These are phyloP conservation scores for Sebastes taczanowskii DNA, from an alignment of 2,797 vertebrate genomes.

Conservation along the genomic window DNA sequence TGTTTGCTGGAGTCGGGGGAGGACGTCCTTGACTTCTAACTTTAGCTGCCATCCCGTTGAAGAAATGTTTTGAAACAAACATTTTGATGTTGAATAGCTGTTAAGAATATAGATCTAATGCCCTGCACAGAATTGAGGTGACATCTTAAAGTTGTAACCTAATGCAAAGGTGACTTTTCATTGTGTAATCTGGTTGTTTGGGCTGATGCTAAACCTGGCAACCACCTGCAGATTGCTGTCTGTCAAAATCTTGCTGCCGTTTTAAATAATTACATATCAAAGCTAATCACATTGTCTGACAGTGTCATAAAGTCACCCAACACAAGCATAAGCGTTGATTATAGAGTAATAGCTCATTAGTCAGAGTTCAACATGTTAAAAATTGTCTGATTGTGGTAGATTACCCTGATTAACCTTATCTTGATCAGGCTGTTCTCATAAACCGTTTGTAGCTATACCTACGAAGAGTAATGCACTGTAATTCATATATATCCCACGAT, in stretches of 20 bases:
- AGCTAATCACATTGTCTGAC: slow-evolving; percentile 8
- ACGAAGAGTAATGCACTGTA: too few species aligned
- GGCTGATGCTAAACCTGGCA: slow-evolving; percentile 9
- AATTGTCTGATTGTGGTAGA: neutral
- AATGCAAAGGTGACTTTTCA: neutral
- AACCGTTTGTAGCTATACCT: too few species aligned
- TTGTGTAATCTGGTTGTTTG: neutral
- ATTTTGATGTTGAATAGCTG: neutral
- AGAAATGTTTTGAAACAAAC: neutral
- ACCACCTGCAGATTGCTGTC: slow-evolving; percentile 7
- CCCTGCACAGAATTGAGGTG: neutral
- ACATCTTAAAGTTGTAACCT: neutral
- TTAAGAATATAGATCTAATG: neutral
- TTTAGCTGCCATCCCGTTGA: neutral
- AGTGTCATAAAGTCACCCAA: slow-evolving; percentile 3
- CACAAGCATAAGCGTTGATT: neutral
- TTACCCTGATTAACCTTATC: neutral
- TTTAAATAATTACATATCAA: slow-evolving; percentile 1
- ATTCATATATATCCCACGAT: too few species aligned
- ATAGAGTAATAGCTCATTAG: neutral
- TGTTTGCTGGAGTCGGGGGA: neutral
- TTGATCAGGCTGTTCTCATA: neutral
- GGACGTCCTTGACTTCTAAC: neutral
- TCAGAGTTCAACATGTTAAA: neutral
- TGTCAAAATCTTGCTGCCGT: slow-evolving; percentile 1